phyloP scores from a whole-genome alignment of 2,888 invertebrate species.

The Pyrgus malvae region DNA sequence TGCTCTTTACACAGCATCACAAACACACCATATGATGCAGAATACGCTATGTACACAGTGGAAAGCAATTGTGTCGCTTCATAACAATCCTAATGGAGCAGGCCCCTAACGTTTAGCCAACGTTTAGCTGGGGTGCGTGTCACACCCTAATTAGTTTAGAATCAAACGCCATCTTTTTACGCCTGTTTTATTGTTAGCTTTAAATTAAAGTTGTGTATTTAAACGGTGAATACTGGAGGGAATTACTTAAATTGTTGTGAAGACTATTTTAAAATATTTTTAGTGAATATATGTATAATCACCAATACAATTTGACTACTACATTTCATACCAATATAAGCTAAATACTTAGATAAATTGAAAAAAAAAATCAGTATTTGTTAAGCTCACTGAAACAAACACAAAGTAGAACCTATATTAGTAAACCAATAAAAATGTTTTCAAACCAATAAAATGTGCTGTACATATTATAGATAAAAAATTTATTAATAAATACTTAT shows the following conservation, averaged over 20 bases:
- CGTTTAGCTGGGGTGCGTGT: slow-evolving; percentile 51
- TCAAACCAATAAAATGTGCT: too few species aligned
- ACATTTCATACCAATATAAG: too few species aligned
- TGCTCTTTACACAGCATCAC: slow-evolving; percentile 24
- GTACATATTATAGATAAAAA: too few species aligned
- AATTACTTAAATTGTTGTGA: not conserved
- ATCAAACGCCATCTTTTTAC: slow-evolving; percentile 65
- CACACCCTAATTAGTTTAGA: slow-evolving; percentile 70
- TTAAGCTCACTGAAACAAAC: too few species aligned
- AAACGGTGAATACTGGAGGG: not conserved
- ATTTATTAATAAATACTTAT: too few species aligned
- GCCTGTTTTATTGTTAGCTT: slow-evolving; percentile 59
- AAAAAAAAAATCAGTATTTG: too few species aligned
- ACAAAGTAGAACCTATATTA: too few species aligned
- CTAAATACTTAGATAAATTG: too few species aligned
- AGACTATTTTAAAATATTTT: too few species aligned
- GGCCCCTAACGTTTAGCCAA: slow-evolving; percentile 45
- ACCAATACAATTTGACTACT: too few species aligned
- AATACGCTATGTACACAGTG: slow-evolving; percentile 32
- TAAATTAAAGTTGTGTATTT: slow-evolving; percentile 51
- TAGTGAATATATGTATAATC: too few species aligned
- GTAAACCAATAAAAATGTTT: too few species aligned
- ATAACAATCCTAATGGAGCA: slow-evolving; percentile 32
- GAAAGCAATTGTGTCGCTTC: slow-evolving; percentile 23
- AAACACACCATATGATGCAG: slow-evolving; percentile 24